phyloP scores from a whole-genome alignment of 2,797 vertebrate genomes.

The Paedocypris micromegethes region DNA sequence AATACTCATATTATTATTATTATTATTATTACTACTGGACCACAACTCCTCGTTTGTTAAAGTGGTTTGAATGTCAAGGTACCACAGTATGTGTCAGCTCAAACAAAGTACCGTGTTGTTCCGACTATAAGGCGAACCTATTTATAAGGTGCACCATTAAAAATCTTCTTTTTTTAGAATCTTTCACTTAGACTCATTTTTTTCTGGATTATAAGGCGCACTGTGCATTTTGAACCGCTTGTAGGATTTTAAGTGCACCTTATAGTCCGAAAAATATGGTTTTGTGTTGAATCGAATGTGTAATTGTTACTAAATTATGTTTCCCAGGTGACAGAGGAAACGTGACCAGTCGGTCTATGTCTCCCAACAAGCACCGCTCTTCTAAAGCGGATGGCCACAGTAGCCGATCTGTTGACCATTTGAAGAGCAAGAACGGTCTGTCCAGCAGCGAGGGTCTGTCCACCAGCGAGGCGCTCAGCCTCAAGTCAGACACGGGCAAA shows the following conservation, averaged over 20 bases:
- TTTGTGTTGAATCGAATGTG: conserved; percentile 26
- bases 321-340: conserved; percentile 86
- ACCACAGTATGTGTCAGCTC: no score
- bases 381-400: conserved; percentile 82
- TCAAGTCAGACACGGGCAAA: conserved; percentile 92
- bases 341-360: conserved; percentile 74
- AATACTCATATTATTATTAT: no score
- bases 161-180: no score
- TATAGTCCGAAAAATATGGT: not conserved
- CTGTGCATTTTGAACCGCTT: no score
- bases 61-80: no score
- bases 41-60: no score
- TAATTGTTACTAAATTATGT: conserved; percentile 50
- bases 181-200: no score
- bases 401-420: conserved; percentile 79
- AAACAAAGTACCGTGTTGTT: no score
- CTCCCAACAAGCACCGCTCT: conserved; percentile 79
- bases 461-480: conserved; percentile 87
- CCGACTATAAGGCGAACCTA: no score
- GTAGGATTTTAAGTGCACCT: not conserved
- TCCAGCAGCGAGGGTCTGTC: conserved; percentile 73
- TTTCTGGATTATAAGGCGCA: no score
- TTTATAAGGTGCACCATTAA: no score
- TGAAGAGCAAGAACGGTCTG: conserved; percentile 69
- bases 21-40: no score